Evolutionary conservation across 2,888 invertebrate species (phyloP).

Genomic region (Agrypnus murinus): DNA sequence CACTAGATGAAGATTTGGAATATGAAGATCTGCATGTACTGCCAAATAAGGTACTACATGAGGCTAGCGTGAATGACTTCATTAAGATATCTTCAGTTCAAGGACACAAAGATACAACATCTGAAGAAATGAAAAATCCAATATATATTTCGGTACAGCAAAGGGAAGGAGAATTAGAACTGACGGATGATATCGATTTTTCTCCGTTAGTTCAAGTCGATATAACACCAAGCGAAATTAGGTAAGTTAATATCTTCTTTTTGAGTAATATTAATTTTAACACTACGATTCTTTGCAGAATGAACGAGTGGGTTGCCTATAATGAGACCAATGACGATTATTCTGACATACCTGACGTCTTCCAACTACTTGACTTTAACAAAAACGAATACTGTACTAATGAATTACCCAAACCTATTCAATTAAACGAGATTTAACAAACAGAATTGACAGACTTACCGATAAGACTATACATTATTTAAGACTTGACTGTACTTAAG

Average conservation of each 20-base stretch:
- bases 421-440: constrained; percentile 2
- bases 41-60: no score
- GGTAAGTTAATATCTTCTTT: constrained; percentile 41
- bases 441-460: no score
- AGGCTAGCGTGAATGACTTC: no score
- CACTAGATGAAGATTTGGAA: constrained; percentile 39
- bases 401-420: constrained; percentile 55
- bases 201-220: constrained; percentile 55
- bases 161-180: constrained; percentile 55
- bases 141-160: constrained; percentile 57
- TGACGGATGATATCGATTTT: constrained; percentile 48
- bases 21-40: no score
- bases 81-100: constrained; percentile 60
- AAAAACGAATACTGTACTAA: constrained; percentile 45
- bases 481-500: neutral
- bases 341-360: constrained; percentile 31
- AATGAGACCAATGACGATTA: constrained; percentile 49
- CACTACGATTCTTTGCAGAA: constrained; percentile 47
- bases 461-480: no score
- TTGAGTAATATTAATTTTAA: neutral
- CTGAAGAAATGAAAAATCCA: constrained; percentile 52
- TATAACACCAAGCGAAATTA: constrained; percentile 56
- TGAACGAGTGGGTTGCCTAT: constrained; percentile 53
- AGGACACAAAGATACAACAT: constrained; percentile 50
- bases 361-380: constrained; percentile 38